phyloP scores from a whole-genome alignment of 1,140 invertebrate species.

The Odontomachus brunneus region DNA sequence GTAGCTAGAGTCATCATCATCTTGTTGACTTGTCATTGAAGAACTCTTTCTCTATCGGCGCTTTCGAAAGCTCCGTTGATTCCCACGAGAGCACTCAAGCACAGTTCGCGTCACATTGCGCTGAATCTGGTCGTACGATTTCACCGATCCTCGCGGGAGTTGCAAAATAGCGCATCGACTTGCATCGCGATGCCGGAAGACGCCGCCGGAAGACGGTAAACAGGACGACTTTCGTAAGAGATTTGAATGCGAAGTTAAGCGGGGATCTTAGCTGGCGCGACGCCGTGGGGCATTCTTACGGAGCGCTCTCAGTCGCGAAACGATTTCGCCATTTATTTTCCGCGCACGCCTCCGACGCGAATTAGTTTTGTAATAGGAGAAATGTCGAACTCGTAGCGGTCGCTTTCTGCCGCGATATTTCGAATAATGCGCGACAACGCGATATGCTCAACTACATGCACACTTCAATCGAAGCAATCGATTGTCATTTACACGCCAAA shows the following conservation, averaged over 20 bases:
- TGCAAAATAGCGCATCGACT: neutral
- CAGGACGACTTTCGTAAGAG: slow-evolving; percentile 70
- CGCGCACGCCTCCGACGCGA: neutral
- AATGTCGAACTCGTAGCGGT: neutral
- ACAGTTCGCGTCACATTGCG: neutral
- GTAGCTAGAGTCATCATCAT: neutral
- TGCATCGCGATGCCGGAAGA: neutral
- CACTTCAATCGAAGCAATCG: slow-evolving; percentile 14
- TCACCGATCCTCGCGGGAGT: neutral
- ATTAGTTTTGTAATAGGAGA: neutral
- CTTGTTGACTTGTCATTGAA: neutral
- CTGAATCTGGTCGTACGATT: neutral
- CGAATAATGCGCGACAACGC: neutral
- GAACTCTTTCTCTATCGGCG: neutral
- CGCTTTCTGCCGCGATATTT: neutral
- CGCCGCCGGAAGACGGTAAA: slow-evolving; percentile 54
- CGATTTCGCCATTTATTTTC: too few species aligned
- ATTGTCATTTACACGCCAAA: neutral
- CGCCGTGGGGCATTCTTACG: slow-evolving; percentile 58
- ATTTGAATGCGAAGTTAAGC: slow-evolving; percentile 85
- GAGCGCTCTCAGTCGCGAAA: neutral
- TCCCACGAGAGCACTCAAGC: neutral
- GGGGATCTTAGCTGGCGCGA: slow-evolving; percentile 79
- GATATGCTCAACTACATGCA: neutral
- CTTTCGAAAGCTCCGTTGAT: neutral